These are phyloP conservation scores for Melipona bicolor DNA, from an alignment of 2,888 invertebrate species.

Conservation along the genomic window DNA sequence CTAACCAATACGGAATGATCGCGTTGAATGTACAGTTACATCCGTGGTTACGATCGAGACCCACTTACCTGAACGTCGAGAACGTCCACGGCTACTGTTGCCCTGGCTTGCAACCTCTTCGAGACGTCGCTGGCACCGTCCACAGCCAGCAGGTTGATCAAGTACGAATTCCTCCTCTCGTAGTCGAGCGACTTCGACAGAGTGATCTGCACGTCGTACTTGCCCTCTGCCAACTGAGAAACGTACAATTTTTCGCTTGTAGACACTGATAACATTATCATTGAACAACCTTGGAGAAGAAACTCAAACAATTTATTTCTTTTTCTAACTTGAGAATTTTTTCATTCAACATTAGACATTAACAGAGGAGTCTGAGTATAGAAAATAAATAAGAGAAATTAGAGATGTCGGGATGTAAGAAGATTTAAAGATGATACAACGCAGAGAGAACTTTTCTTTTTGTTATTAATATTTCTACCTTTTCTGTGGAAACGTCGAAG, in stretches of 20 bases:
- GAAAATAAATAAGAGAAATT: background rate
- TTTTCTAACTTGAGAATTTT: background rate
- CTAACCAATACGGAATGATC: constrained; percentile 41
- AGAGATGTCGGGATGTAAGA: too few relatives aligned
- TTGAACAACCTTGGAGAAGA: background rate
- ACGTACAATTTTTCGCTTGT: background rate
- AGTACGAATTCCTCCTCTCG: constrained; percentile 90
- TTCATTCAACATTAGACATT: background rate
- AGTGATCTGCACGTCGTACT: constrained; percentile 89
- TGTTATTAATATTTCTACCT: constrained; percentile 82
- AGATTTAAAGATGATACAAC: background rate
- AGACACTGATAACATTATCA: background rate
- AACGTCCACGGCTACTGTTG: constrained; percentile 91
- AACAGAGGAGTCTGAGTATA: background rate
- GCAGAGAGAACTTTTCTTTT: background rate
- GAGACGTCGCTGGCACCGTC: constrained; percentile 86
- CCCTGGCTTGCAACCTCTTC: constrained; percentile 88
- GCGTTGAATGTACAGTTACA: constrained; percentile 52
- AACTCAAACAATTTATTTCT: background rate
- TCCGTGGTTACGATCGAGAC: constrained; percentile 47
- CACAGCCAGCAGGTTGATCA: constrained; percentile 88
- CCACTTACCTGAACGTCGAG: constrained; percentile 88
- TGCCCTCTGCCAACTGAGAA: constrained; percentile 87
- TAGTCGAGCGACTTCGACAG: constrained; percentile 90
- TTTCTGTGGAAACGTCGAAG: constrained; percentile 88